Evolutionary conservation across 2,113 vertebrate genomes (phyloP), one percentile per base, ranked within the genome.

Genomic region (Furnarius figulus): DNA sequence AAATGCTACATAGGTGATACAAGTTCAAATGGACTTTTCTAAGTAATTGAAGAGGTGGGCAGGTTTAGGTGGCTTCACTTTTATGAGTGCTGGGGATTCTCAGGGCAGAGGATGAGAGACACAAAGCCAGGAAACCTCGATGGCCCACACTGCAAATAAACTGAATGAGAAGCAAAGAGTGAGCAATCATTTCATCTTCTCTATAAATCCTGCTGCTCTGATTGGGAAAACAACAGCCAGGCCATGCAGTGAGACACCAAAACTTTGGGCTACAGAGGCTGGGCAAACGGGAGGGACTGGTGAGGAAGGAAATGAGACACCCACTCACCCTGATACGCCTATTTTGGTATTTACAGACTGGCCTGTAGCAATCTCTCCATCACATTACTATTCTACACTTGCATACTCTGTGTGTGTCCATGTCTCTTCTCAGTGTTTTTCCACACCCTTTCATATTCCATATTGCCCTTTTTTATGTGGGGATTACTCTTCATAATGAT

Each of bases 161-260:
- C 59, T 77, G 87, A 94, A 93, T 89, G 82, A 94, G 93, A 94
- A 92, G 81, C 65, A 91, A 91, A 89, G 84, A 95, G 90, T 73
- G 53, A 65, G 87, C 85, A 94, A 85, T 90, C 73, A 89, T 87
- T 95, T 96, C 90, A 85, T 93, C 92, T 96, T 74, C 28, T 53
- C 85, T 30, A 10, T 85, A 94, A 95, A 94, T 88, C 82, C 76
- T 84, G 63, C 85, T 46, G 61, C 59, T 93, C 90, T 74, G 76
- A 52, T 33, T 12, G 1, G 53, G 63, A 79, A 84, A 94, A 81
- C 52, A 90, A 62, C 84, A 90, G 44, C 87, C 92, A 89, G 79
- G 80, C 79, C 75, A 44, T 1, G 4, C 71, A 53, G 83, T 20
- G 12, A 68, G 89, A 66, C 46, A 31, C 35, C 0, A 13, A 84